These are phyloP conservation scores for Salvelinus namaycush DNA, from an alignment of 2,113 vertebrate species.

Conservation along the genomic window DNA sequence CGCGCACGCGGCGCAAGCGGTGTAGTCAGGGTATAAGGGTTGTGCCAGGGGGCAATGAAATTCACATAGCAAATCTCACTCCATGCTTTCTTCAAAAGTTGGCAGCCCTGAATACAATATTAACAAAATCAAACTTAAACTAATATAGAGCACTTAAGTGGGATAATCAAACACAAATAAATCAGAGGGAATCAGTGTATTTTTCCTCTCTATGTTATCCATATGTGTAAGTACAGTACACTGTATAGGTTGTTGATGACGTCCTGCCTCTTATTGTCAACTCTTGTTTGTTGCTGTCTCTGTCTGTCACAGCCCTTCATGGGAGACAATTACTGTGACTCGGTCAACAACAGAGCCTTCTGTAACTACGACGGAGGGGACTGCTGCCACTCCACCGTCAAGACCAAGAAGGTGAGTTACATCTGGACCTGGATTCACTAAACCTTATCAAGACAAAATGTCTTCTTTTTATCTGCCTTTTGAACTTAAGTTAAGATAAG, in stretches of 20 bases:
- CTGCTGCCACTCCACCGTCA: constrained; percentile 95
- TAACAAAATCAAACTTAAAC: constrained; percentile 12
- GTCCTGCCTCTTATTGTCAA: constrained; percentile 1
- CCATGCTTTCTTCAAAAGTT: no score
- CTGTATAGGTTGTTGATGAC: neutral
- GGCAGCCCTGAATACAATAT: constrained; percentile 1
- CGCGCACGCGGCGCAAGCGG: no score
- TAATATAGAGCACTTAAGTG: neutral
- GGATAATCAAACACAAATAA: no score
- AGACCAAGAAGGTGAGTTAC: constrained; percentile 92
- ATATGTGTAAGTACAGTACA: neutral
- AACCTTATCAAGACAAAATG: neutral
- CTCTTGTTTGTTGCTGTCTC: constrained; percentile 11
- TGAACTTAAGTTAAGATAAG: no score
- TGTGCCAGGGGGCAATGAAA: no score
- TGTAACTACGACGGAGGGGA: constrained; percentile 98
- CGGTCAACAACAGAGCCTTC: constrained; percentile 96
- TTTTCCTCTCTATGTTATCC: neutral
- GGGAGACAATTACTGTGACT: constrained; percentile 97
- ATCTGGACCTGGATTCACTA: neutral
- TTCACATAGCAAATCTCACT: no score
- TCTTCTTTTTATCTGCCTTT: no score
- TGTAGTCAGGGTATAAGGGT: no score
- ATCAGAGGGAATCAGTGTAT: neutral
- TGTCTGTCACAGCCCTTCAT: constrained; percentile 82